phyloP scores from a whole-genome alignment of 2,113 vertebrate species.

The Pseudorasbora parva region DNA sequence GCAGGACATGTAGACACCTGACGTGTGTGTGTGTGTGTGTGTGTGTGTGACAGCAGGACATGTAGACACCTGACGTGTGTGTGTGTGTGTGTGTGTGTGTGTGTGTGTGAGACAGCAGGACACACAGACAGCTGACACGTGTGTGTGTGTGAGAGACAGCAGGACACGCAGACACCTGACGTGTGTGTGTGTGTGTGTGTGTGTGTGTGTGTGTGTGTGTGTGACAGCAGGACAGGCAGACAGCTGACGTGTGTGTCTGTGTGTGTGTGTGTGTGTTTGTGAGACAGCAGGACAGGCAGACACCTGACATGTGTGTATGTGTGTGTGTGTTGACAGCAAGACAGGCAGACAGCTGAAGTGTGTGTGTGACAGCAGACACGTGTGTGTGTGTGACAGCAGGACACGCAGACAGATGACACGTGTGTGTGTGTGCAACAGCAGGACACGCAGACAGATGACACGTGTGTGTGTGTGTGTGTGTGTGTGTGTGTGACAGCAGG shows the following conservation, averaged over 20 bases:
- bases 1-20: too few species aligned
- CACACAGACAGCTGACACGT: neutral
- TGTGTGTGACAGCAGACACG: too few species aligned
- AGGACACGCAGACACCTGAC: too few species aligned
- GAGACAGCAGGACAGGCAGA: slow-evolving; percentile 16
- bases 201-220: too few species aligned
- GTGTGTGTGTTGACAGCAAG: slow-evolving; percentile 41
- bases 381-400: slow-evolving; percentile 12
- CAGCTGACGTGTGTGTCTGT: neutral
- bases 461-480: slow-evolving; percentile 15
- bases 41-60: slow-evolving; percentile 16
- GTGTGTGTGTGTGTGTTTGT: slow-evolving; percentile 40
- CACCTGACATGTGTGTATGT: neutral
- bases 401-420: neutral
- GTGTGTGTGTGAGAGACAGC: slow-evolving; percentile 24
- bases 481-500: slow-evolving; percentile 42
- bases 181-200: slow-evolving; percentile 45
- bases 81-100: slow-evolving; percentile 36
- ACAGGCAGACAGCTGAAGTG: too few species aligned
- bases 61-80: neutral
- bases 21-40: slow-evolving; percentile 44
- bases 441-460: neutral
- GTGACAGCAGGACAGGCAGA: slow-evolving; percentile 9
- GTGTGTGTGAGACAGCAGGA: slow-evolving; percentile 38
- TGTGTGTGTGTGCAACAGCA: slow-evolving; percentile 18